These are phyloP conservation scores for Neodiprion pinetum DNA, from an alignment of 1,140 invertebrate species.

Conservation along the genomic window DNA sequence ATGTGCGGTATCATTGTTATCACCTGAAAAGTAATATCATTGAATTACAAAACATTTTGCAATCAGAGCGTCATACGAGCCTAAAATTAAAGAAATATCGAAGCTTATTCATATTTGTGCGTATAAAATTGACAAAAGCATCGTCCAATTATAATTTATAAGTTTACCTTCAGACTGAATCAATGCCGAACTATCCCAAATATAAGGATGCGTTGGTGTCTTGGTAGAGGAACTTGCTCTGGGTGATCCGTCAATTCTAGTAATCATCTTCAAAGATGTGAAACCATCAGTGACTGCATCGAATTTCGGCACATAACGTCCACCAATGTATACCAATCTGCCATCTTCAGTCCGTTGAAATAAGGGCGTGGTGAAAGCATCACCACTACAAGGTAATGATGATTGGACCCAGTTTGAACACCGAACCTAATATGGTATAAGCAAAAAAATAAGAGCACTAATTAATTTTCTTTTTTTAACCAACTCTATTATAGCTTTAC, in stretches of 20 bases:
- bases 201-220: conserved; percentile 70
- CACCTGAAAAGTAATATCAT: conserved; percentile 51
- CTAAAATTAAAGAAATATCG: conserved; percentile 8
- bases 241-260: conserved; percentile 58
- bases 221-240: conserved; percentile 61
- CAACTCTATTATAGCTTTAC: conserved; percentile 18
- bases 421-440: conserved; percentile 50
- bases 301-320: conserved; percentile 70
- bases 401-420: conserved; percentile 78
- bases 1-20: conserved; percentile 46
- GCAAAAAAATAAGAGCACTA: conserved; percentile 13
- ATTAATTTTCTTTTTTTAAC: conserved; percentile 19
- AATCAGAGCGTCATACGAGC: neutral
- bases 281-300: conserved; percentile 73
- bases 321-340: conserved; percentile 77
- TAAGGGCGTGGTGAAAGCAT: conserved; percentile 77
- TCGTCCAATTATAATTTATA: conserved; percentile 8
- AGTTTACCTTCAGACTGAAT: conserved; percentile 60
- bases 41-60: conserved; percentile 8
- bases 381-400: conserved; percentile 71
- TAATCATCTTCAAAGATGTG: conserved; percentile 75
- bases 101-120: conserved; percentile 10
- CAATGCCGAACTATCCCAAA: conserved; percentile 66
- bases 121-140: conserved; percentile 10
- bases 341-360: conserved; percentile 79